These are phyloP conservation scores for Balanococcus diminutus DNA, from an alignment of 2,888 invertebrate species.

Conservation along the genomic window DNA sequence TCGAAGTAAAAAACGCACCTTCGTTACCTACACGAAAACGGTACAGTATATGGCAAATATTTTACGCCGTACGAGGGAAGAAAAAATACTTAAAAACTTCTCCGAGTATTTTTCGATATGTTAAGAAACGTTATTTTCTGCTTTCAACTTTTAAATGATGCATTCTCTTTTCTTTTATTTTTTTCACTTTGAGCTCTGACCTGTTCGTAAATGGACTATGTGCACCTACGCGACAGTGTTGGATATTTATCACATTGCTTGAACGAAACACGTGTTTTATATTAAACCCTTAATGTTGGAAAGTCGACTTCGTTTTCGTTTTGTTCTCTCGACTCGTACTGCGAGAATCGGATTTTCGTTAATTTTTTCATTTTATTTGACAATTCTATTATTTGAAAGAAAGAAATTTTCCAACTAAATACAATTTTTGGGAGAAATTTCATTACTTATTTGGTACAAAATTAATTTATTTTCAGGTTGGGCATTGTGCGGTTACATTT, in stretches of 20 bases:
- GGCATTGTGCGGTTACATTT: too few relatives aligned
- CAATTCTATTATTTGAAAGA: background rate
- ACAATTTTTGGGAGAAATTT: background rate
- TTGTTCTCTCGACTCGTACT: background rate
- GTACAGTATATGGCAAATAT: background rate
- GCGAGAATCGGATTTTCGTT: background rate
- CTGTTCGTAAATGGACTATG: background rate
- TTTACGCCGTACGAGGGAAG: background rate
- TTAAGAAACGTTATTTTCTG: constrained; percentile 1
- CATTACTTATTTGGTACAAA: background rate
- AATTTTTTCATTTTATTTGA: background rate
- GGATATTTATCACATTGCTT: background rate
- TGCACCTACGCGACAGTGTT: background rate
- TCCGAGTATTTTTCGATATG: background rate
- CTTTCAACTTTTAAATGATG: constrained; percentile 3
- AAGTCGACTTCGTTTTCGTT: background rate
- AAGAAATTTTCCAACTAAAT: background rate
- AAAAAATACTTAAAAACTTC: background rate
- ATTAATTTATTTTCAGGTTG: too few relatives aligned
- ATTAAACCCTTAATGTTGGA: background rate
- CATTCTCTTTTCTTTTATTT: background rate
- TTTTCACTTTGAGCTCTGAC: background rate
- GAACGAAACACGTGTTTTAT: background rate
- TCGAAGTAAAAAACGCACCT: background rate
- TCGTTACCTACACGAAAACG: background rate